A percentile compares a stretch with the other conserved stretches of the same genome.
These are phyloP conservation scores for Cataglyphis altisquamis DNA, from an alignment of 2,888 invertebrate genomes.

Conservation along the genomic window DNA sequence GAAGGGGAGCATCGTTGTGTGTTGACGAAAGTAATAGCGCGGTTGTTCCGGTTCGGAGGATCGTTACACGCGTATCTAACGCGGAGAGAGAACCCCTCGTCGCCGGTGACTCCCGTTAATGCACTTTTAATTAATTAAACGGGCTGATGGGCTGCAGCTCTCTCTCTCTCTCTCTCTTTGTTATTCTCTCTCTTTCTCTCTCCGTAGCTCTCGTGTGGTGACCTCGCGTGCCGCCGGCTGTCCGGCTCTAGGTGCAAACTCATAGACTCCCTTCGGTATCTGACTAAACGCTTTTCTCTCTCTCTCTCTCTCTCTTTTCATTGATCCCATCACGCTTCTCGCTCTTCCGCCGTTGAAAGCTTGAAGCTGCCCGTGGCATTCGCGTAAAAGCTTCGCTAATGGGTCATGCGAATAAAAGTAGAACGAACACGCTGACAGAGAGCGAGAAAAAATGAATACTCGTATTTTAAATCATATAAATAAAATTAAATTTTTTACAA, in stretches of 20 bases:
- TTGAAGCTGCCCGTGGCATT: slow-evolving; percentile 31
- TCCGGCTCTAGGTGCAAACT: slow-evolving; percentile 83
- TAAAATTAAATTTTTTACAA: neutral
- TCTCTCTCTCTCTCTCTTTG: slow-evolving; percentile 64
- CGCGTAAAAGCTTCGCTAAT: slow-evolving; percentile 49
- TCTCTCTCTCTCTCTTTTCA: slow-evolving; percentile 3
- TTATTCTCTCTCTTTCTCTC: slow-evolving; percentile 54
- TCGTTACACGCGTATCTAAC: slow-evolving; percentile 75
- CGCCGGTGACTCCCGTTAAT: slow-evolving; percentile 80
- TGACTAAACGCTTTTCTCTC: slow-evolving; percentile 55
- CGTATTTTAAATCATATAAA: neutral
- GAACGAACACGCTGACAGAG: slow-evolving; percentile 19
- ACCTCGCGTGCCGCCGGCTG: slow-evolving; percentile 85
- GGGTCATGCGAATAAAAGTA: slow-evolving; percentile 52
- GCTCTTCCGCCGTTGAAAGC: slow-evolving; percentile 40
- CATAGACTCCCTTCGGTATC: slow-evolving; percentile 72
- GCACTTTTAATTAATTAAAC: slow-evolving; percentile 87
- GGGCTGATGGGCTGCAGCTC: slow-evolving; percentile 81
- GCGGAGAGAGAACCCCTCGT: slow-evolving; percentile 52
- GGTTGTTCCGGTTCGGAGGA: slow-evolving; percentile 80
- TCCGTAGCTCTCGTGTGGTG: slow-evolving; percentile 64
- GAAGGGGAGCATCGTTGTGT: slow-evolving; percentile 68
- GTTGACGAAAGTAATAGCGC: slow-evolving; percentile 81
- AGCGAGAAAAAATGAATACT: neutral
- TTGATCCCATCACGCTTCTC: slow-evolving; percentile 41